Base-by-base conservation (phyloP, 2,888 invertebrate species). In the Hirtodrosophila confusa region DNA sequence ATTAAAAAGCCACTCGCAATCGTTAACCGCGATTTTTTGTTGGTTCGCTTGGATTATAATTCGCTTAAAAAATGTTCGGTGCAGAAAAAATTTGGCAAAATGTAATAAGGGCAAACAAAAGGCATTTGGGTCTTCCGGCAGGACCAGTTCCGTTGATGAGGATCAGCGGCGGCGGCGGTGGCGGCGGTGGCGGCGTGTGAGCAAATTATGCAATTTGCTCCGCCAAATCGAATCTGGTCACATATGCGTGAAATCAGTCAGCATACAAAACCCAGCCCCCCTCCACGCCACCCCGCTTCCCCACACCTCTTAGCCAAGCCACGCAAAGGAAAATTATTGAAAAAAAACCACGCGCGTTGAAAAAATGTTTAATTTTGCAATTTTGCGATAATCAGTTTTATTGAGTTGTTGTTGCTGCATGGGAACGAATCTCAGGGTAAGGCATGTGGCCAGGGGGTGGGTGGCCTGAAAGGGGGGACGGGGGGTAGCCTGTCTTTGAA, bases 241-340 rank as follows among this genome's bases (percentile, higher is more conserved):
- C 87, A 88, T 86, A 87, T 88, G 86, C 88, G 88, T 88, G 85
- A 85, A 85, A 85, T 85, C 73, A 65, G 53, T 65, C 60, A 48
- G 37, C 53, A 64, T 8, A 27, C 27, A 39, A 29, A 43, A 40
- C 40, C 17, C 17, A 17, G n/a, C 41, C 35, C 45, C 33, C 9
- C 40, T n/a, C n/a, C 11, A 11, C 23, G 9, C 17, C 24, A 27
- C 8, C 29, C 45, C 3, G 9, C 10, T 43, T 0, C 11, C 33
- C 17, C 17, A 17, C 17, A 17, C 17, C 17, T 17, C 17, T 17
- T 17, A 2, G 17, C 17, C 17, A 17, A 10, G 29, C 24, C 7
- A 35, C 10, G 35, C 29, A n/a, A 55, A 24, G 4, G 8, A 11
- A 49, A 45, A 37, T 24, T 7, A n/a, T n/a, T 3, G 9, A 11